Conservation (phyloP, 2,888 invertebrate species). For the Metalampra italica region DNA sequence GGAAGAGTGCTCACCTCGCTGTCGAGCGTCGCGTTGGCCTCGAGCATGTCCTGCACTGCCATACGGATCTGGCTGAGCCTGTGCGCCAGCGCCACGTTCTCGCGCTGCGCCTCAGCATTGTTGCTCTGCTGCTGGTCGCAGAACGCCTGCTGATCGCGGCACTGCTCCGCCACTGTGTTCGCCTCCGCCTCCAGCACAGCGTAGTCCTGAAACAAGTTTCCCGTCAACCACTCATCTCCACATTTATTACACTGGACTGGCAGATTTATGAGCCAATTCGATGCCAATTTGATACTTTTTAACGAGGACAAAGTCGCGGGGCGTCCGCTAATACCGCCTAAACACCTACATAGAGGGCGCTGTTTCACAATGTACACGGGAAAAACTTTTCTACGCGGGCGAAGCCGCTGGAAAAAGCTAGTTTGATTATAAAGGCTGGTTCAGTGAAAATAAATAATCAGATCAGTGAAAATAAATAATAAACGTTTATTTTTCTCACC, state of each 20-base stretch:
- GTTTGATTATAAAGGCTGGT: too few relatives aligned
- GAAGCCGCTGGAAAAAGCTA: too few relatives aligned
- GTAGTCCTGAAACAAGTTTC: conserved; percentile 63
- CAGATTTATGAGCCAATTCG: too few relatives aligned
- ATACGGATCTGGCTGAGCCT: conserved; percentile 48
- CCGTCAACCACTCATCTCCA: too few relatives aligned
- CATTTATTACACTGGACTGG: not conserved
- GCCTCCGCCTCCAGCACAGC: conserved; percentile 62
- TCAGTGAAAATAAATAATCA: too few relatives aligned
- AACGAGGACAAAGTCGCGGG: too few relatives aligned
- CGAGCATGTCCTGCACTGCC: conserved; percentile 38
- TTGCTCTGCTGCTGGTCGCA: conserved; percentile 77
- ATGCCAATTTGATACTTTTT: too few relatives aligned
- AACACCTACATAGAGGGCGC: too few relatives aligned
- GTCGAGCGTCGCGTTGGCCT: conserved; percentile 45
- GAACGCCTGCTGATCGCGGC: conserved; percentile 80
- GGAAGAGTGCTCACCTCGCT: conserved; percentile 51
- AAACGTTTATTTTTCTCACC: conserved; percentile 38
- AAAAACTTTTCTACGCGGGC: too few relatives aligned
- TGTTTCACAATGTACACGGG: too few relatives aligned
- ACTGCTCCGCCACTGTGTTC: conserved; percentile 66
- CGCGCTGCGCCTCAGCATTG: conserved; percentile 69
- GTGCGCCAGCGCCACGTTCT: conserved; percentile 50
- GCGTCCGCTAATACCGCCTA: too few relatives aligned
- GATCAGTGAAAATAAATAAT: too few relatives aligned